phyloP scores from a whole-genome alignment of 2,113 vertebrate genomes.

The Nycticorax nycticorax region DNA sequence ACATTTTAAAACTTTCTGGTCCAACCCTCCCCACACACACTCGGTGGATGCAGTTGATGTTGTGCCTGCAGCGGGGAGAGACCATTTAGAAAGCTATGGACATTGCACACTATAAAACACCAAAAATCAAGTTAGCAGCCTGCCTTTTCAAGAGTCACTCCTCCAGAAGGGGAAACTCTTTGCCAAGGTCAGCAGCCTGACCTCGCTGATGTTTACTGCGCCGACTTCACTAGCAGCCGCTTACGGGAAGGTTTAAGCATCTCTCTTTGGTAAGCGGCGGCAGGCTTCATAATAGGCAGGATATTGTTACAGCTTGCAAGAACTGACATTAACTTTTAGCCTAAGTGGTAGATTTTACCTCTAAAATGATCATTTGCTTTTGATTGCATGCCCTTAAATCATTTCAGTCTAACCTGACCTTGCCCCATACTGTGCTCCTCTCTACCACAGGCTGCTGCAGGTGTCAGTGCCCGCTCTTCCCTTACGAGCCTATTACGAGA shows the following conservation, averaged over 20 bases:
- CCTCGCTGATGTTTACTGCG: background rate
- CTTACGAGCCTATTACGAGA: background rate
- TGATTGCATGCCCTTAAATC: background rate
- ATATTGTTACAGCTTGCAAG: background rate
- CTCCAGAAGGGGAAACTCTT: background rate
- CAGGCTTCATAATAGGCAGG: background rate
- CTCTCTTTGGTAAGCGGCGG: background rate
- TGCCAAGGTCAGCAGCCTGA: background rate
- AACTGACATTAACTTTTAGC: constrained; percentile 13
- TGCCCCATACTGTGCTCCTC: background rate
- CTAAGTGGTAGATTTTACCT: background rate
- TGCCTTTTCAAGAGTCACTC: background rate
- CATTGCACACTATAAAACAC: background rate
- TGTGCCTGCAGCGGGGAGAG: background rate
- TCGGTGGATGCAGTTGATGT: background rate
- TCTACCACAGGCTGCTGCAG: accelerated
- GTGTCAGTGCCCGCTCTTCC: background rate
- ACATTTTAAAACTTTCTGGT: background rate
- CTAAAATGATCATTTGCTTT: background rate
- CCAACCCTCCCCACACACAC: background rate
- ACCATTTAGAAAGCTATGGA: background rate
- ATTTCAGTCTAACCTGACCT: background rate
- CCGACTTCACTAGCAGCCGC: background rate
- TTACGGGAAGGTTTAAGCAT: background rate
- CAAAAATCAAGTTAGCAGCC: background rate